Conservation (phyloP, 2,888 invertebrate species). For the Rugalucina vietnamica region DNA sequence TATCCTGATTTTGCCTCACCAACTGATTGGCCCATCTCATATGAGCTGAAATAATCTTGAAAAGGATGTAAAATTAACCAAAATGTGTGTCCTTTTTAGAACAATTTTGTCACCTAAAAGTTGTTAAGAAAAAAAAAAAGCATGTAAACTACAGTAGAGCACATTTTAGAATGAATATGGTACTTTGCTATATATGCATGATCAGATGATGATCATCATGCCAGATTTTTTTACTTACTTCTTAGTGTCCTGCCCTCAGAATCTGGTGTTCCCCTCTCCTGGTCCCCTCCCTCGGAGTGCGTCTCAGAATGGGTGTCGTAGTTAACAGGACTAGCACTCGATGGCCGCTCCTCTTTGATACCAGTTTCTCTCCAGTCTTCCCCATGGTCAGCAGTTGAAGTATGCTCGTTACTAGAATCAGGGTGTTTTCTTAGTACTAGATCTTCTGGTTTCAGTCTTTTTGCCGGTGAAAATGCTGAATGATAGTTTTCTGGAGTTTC, state of each 20-base stretch:
- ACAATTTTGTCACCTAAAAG: no score
- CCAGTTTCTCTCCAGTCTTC: conserved; percentile 54
- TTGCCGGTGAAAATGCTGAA: conserved; percentile 80
- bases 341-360: conserved; percentile 77
- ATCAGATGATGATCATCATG: no score
- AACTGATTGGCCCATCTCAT: no score
- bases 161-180: no score
- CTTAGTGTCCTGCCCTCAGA: conserved; percentile 77
- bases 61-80: no score
- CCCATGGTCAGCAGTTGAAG: conserved; percentile 47
- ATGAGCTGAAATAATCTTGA: no score
- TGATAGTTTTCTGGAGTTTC: conserved; percentile 74
- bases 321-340: conserved; percentile 74
- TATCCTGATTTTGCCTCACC: no score
- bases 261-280: conserved; percentile 77
- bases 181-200: no score
- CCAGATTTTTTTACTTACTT: conserved; percentile 80
- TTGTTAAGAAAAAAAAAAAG: no score
- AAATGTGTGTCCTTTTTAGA: no score
- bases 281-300: conserved; percentile 76
- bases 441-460: conserved; percentile 74
- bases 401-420: conserved; percentile 37
- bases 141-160: no score
- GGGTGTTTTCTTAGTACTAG: conserved; percentile 42
- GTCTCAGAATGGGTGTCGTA: conserved; percentile 78